Conservation (phyloP, 2,888 invertebrate genomes). For the Rotaria sp. region DNA sequence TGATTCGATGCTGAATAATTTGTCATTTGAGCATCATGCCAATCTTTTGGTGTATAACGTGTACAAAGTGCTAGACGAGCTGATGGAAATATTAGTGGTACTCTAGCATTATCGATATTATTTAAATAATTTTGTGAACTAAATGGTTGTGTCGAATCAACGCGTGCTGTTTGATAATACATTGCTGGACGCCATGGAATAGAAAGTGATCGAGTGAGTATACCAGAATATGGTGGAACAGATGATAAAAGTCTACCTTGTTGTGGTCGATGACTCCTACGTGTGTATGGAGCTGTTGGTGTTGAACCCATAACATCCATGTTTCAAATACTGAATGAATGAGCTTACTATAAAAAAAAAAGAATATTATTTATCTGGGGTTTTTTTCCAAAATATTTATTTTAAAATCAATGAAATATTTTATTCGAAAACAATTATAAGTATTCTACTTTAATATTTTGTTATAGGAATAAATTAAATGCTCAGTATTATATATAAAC, state of each 20-base stretch:
- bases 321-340: neutral
- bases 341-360: too few relatives aligned
- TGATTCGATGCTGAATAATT: slow-evolving; percentile 78
- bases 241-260: neutral
- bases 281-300: slow-evolving; percentile 36
- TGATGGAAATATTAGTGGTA: slow-evolving; percentile 55
- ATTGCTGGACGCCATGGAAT: slow-evolving; percentile 36
- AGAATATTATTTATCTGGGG: too few relatives aligned
- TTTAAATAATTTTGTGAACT: slow-evolving; percentile 34
- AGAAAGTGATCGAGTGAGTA: slow-evolving; percentile 31
- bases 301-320: slow-evolving; percentile 35
- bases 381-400: too few relatives aligned
- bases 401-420: too few relatives aligned
- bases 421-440: too few relatives aligned
- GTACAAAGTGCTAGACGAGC: slow-evolving; percentile 65
- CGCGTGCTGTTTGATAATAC: slow-evolving; percentile 34
- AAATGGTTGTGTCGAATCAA: slow-evolving; percentile 27
- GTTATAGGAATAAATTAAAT: too few relatives aligned
- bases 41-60: slow-evolving; percentile 77
- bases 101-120: slow-evolving; percentile 41
- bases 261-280: slow-evolving; percentile 33
- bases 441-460: too few relatives aligned
- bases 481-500: too few relatives aligned
- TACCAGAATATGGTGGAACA: slow-evolving; percentile 32
- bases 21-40: slow-evolving; percentile 72